Evolutionary conservation across 2,888 invertebrate species (phyloP), one percentile per base, ranked within the genome.

Genomic region (Dioctria rufipes): DNA sequence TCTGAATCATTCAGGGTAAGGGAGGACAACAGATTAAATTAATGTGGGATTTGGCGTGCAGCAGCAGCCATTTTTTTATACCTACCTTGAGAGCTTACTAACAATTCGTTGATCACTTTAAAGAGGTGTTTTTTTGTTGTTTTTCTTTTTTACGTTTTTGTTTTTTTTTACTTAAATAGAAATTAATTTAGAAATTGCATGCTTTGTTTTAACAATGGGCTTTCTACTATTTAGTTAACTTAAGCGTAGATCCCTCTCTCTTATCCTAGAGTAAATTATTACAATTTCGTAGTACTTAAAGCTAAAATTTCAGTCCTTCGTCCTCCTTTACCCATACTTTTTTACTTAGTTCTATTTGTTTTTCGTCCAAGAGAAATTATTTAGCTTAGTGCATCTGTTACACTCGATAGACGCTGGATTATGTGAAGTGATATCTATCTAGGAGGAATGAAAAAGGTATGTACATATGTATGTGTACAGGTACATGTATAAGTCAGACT

Each of bases 111-210:
- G 69, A 51, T 71, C 69, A 37, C 51, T 39, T 51, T 39, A 71
- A 51, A 5, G 5, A 51, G 51, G n/a, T 6, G 2, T 25, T 25
- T 25, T 25, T 25, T 25, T 25, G 25, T 25, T 25, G 25, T 25
- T 25, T 25, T 25, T 25, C n/a, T n/a, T 25, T 2, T 25, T 1
- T 25, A 25, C n/a, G n/a, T n/a, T 25, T 25, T 25, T 25, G 25
- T 25, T 25, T 25, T 25, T 51, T 71, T 71, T 39, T 51, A 25
- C 13, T 51, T 51, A 71, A 71, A 37, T 54, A 51, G 46, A 71
- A 71, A 71, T 51, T 71, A 71, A 71, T 71, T 71, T 51, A 71
- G 51, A 25, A 71, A 71, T 71, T 71, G 69, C 69, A 71, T 71
- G 69, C 69, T n/a, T 49, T 5, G 51, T 5, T 42, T 39, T 8